phyloP scores from a whole-genome alignment of 2,888 invertebrate species.

The Strigamia transsilvanica region DNA sequence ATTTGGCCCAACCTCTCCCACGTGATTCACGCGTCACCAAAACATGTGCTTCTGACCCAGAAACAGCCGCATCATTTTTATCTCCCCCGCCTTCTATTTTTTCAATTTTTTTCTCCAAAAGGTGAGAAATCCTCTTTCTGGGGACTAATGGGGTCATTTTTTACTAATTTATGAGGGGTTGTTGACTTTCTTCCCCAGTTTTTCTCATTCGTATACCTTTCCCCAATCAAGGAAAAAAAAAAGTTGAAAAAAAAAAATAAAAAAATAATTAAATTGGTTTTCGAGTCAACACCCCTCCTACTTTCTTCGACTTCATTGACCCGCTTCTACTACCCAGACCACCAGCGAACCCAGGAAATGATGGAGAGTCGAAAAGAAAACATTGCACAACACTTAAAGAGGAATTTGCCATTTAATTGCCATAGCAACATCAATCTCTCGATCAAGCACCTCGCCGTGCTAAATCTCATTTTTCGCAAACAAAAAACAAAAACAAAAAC shows the following conservation, averaged over 20 bases:
- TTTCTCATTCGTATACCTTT: constrained; percentile 20
- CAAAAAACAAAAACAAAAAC: background rate
- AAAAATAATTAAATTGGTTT: background rate
- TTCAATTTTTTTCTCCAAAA: background rate
- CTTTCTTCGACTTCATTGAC: constrained; percentile 15
- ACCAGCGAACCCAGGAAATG: constrained; percentile 50
- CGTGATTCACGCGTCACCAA: constrained; percentile 2
- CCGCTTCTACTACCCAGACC: background rate
- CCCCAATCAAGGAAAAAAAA: background rate
- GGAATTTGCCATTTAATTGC: constrained; percentile 26
- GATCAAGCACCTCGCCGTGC: background rate
- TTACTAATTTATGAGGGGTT: background rate
- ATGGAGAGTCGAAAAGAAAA: background rate
- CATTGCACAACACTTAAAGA: constrained; percentile 35
- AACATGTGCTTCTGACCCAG: constrained; percentile 27
- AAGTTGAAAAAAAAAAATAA: background rate
- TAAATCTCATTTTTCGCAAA: background rate
- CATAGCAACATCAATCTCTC: background rate
- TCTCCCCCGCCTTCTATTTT: background rate
- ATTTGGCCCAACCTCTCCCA: constrained; percentile 22
- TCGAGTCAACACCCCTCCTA: constrained; percentile 20
- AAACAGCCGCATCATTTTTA: constrained; percentile 23
- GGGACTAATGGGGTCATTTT: constrained; percentile 15
- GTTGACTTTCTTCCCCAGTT: background rate
- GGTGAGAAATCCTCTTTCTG: background rate